phyloP scores from a whole-genome alignment of 1,140 invertebrate species.

The Dendrolimus kikuchii region DNA sequence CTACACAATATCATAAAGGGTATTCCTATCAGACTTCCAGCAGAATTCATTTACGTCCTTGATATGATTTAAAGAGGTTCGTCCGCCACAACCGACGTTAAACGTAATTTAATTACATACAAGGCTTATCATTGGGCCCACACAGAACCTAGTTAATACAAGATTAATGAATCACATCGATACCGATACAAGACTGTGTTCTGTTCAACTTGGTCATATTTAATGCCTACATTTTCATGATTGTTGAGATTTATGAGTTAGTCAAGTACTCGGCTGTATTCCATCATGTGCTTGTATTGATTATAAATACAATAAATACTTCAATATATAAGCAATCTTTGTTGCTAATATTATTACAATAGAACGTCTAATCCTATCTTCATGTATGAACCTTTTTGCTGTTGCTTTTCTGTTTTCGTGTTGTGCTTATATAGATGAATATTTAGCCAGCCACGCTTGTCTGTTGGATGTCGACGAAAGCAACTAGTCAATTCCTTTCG shows the following conservation, averaged over 20 bases:
- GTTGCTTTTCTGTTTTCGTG: no score
- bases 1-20: no score
- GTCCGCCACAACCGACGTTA: slow-evolving; percentile 36
- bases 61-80: slow-evolving; percentile 62
- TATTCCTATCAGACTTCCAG: not conserved
- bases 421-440: no score
- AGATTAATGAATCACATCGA: slow-evolving; percentile 56
- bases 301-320: no score
- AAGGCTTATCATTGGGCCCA: slow-evolving; percentile 52
- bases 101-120: slow-evolving; percentile 65
- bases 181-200: slow-evolving; percentile 23
- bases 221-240: slow-evolving; percentile 15
- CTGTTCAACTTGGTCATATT: slow-evolving; percentile 12
- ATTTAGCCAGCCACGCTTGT: no score
- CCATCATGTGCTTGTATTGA: not conserved
- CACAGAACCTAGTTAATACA: slow-evolving; percentile 58
- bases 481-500: no score
- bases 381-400: no score
- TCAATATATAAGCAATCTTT: no score
- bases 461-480: no score
- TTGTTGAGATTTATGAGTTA: slow-evolving; percentile 8
- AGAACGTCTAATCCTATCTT: no score
- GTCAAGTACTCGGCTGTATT: slow-evolving; percentile 12
- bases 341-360: no score
- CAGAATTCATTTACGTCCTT: slow-evolving; percentile 29